Percentiles rank a stretch among this genome's conserved stretches.
Conservation (phyloP, 2,888 invertebrate genomes). For the Epinotia ramella region DNA sequence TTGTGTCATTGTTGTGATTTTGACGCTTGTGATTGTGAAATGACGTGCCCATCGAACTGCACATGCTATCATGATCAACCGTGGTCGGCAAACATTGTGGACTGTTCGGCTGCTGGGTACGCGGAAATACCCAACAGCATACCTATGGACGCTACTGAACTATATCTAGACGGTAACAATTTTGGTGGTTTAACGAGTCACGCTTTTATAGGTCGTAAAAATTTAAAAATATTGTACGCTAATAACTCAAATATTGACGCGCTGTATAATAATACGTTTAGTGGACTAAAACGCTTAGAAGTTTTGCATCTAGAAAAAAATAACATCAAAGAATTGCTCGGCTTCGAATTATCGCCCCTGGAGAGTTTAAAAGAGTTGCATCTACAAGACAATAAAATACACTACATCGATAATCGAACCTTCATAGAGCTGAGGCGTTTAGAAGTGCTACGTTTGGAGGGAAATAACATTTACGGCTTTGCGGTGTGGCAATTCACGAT, state of each 20-base stretch:
- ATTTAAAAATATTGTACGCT: slow-evolving; percentile 93
- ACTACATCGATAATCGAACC: slow-evolving; percentile 93
- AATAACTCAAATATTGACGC: slow-evolving; percentile 95
- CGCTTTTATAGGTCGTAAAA: slow-evolving; percentile 96
- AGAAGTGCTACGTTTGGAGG: slow-evolving; percentile 93
- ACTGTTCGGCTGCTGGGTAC: slow-evolving; percentile 93
- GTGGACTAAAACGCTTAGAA: slow-evolving; percentile 91
- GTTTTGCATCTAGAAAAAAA: slow-evolving; percentile 95
- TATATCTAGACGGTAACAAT: slow-evolving; percentile 96
- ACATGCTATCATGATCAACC: slow-evolving; percentile 97
- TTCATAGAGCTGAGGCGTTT: slow-evolving; percentile 92
- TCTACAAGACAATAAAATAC: slow-evolving; percentile 93
- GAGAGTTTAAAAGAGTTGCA: slow-evolving; percentile 94
- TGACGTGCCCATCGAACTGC: slow-evolving; percentile 97
- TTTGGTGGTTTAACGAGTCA: slow-evolving; percentile 95
- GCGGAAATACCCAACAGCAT: slow-evolving; percentile 93
- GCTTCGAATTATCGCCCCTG: slow-evolving; percentile 92
- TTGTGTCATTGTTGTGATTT: slow-evolving; percentile 98
- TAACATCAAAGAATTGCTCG: slow-evolving; percentile 90
- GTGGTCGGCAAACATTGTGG: slow-evolving; percentile 97
- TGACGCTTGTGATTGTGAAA: slow-evolving; percentile 98
- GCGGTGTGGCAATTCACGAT: slow-evolving; percentile 94
- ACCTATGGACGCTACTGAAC: slow-evolving; percentile 98
- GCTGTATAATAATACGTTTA: slow-evolving; percentile 96
- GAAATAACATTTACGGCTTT: slow-evolving; percentile 92